Percentiles rank a stretch among this genome's conserved stretches.
phyloP scores from a whole-genome alignment of 1,140 invertebrate species.

The Calliopsis andreniformis region DNA sequence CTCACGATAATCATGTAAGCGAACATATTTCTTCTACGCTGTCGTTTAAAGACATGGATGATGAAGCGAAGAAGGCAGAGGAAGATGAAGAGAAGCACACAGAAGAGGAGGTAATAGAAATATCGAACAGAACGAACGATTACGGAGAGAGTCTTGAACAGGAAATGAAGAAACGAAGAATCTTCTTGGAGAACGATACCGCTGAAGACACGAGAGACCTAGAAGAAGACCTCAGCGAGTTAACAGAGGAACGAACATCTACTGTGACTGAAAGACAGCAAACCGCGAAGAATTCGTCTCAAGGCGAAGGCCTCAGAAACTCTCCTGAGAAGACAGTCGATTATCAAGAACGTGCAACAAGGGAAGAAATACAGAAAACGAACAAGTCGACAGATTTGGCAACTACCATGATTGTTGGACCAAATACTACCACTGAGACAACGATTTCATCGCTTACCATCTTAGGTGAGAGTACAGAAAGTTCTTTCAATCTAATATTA shows the following conservation, averaged over 20 bases:
- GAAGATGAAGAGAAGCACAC: too few relatives aligned
- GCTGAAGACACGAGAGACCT: conserved; percentile 25
- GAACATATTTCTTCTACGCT: conserved; percentile 28
- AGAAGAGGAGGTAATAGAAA: conserved; percentile 1
- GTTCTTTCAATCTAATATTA: neutral
- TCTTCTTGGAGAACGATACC: conserved; percentile 44
- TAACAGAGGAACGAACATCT: conserved; percentile 16
- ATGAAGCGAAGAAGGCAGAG: neutral
- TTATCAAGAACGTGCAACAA: conserved; percentile 15
- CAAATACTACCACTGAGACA: conserved; percentile 36
- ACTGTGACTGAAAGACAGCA: conserved; percentile 10
- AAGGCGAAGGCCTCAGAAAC: conserved; percentile 9
- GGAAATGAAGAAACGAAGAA: conserved; percentile 39
- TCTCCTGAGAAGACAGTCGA: conserved; percentile 21
- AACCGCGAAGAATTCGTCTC: conserved; percentile 21
- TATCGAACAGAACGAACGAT: conserved; percentile 40
- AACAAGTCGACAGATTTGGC: conserved; percentile 20
- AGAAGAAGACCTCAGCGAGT: conserved; percentile 38
- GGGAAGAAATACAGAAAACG: conserved; percentile 4
- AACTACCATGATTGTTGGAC: neutral
- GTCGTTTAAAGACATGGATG: conserved; percentile 26
- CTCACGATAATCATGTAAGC: conserved; percentile 4
- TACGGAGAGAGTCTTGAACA: conserved; percentile 48
- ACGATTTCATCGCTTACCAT: conserved; percentile 23
- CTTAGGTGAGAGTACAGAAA: conserved; percentile 61